Conservation (phyloP, 2,888 invertebrate species). For the Synergus gifuensis region DNA sequence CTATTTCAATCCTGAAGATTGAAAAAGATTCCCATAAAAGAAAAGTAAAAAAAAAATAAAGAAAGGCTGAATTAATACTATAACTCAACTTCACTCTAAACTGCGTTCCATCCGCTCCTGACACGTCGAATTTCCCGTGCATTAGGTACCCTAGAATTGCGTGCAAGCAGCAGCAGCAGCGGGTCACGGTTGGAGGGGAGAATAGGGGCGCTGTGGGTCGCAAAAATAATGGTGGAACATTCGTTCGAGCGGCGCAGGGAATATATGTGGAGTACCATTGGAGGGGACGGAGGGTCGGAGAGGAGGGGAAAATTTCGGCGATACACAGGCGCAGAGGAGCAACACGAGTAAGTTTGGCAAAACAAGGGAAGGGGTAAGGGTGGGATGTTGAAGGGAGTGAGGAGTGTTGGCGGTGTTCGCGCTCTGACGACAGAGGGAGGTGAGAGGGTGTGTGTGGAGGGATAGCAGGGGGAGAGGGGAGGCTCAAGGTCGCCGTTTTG, state of each 20-base stretch:
- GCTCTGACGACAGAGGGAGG: background rate
- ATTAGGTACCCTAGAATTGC: slow-evolving; percentile 47
- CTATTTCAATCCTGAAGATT: too few species aligned
- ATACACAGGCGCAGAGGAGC: background rate
- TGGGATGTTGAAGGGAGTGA: background rate
- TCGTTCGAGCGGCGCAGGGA: background rate
- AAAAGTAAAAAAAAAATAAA: background rate
- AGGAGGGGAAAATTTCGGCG: slow-evolving; percentile 26
- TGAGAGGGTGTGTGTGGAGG: slow-evolving; percentile 45
- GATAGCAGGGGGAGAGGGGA: slow-evolving; percentile 53
- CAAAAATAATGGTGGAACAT: slow-evolving; percentile 5
- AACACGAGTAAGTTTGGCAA: background rate
- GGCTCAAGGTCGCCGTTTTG: slow-evolving; percentile 75
- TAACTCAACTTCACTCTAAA: background rate
- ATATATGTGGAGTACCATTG: background rate
- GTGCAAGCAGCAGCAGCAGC: slow-evolving; percentile 47
- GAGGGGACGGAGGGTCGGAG: too few species aligned
- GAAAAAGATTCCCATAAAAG: too few species aligned
- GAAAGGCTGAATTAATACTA: background rate
- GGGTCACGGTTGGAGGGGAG: slow-evolving; percentile 14
- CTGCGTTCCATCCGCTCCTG: background rate
- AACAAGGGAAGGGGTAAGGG: background rate
- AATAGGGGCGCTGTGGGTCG: slow-evolving; percentile 14
- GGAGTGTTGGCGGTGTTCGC: background rate
- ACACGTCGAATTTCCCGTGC: background rate